A percentile compares a stretch with the other conserved stretches of the same genome.
Conservation (phyloP, 1,140 invertebrate species). For the Macrosteles quadrilineatus region DNA sequence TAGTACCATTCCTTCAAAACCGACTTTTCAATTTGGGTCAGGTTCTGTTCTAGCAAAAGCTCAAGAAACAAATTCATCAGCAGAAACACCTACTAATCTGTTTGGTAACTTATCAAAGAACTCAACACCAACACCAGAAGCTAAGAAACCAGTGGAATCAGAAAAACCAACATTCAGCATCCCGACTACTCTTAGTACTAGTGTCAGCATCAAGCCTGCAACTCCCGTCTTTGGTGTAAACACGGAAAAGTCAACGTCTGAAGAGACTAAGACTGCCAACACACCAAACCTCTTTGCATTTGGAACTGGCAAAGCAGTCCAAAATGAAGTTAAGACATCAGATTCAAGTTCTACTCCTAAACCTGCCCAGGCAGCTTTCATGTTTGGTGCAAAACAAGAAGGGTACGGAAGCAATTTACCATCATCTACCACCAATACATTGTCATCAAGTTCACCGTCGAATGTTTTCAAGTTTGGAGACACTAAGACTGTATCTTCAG, state of each 20-base stretch:
- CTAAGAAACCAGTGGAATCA: neutral
- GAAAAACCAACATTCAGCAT: neutral
- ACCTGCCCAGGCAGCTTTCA: neutral
- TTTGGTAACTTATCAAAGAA: neutral
- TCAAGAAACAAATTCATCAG: neutral
- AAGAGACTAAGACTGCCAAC: no score
- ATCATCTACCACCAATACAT: neutral
- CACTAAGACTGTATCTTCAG: conserved; percentile 8
- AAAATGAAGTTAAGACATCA: neutral
- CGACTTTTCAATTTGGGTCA: neutral
- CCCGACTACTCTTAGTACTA: no score
- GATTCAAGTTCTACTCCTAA: neutral
- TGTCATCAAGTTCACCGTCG: neutral
- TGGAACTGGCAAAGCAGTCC: neutral
- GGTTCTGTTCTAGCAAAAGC: neutral
- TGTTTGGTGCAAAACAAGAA: neutral
- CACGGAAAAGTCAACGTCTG: no score
- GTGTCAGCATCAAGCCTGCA: no score
- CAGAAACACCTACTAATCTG: neutral
- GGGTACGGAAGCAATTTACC: neutral
- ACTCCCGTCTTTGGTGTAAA: no score
- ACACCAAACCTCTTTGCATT: neutral
- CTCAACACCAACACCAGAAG: neutral
- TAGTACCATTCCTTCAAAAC: neutral
- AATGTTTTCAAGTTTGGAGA: conserved; percentile 24